Evolutionary conservation across 2,797 vertebrate species (phyloP).

Genomic region (Bufotes viridis): DNA sequence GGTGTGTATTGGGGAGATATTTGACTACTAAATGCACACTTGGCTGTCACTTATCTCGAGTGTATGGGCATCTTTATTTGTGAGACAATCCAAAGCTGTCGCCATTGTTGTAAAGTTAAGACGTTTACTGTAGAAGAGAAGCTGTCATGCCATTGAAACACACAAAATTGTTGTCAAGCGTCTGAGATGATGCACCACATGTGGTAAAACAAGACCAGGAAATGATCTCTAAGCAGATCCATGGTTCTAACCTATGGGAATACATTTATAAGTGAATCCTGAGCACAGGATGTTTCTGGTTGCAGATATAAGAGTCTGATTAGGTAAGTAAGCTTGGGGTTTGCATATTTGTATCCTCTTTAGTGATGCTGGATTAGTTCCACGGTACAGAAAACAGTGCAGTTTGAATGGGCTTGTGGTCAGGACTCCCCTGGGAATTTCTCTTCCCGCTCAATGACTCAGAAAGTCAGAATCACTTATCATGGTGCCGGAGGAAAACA

Average conservation of each 20-base stretch:
- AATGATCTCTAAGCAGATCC: background rate
- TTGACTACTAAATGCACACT: no score
- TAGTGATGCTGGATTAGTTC: conserved; percentile 21
- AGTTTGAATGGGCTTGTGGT: conserved; percentile 30
- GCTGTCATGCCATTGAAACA: background rate
- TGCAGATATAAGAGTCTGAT: background rate
- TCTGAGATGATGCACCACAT: background rate
- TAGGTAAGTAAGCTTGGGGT: conserved; percentile 16
- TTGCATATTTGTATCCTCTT: conserved; percentile 17
- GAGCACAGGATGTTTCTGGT: conserved; percentile 13
- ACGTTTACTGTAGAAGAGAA: background rate
- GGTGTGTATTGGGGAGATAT: no score
- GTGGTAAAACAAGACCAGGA: background rate
- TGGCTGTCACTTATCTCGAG: no score
- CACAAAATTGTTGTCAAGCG: background rate
- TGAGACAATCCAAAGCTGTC: background rate
- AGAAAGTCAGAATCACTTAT: conserved; percentile 55
- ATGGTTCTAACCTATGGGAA: background rate
- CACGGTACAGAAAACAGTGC: conserved; percentile 15
- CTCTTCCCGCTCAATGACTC: conserved; percentile 56
- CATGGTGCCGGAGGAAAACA: conserved; percentile 42
- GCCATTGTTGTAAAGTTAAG: background rate
- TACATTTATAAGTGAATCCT: background rate
- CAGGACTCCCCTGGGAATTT: conserved; percentile 33
- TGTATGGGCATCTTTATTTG: background rate